A percentile compares a stretch with the other conserved stretches of the same genome.
phyloP scores from a whole-genome alignment of 1,140 invertebrate genomes.

The Copidosoma floridanum region DNA sequence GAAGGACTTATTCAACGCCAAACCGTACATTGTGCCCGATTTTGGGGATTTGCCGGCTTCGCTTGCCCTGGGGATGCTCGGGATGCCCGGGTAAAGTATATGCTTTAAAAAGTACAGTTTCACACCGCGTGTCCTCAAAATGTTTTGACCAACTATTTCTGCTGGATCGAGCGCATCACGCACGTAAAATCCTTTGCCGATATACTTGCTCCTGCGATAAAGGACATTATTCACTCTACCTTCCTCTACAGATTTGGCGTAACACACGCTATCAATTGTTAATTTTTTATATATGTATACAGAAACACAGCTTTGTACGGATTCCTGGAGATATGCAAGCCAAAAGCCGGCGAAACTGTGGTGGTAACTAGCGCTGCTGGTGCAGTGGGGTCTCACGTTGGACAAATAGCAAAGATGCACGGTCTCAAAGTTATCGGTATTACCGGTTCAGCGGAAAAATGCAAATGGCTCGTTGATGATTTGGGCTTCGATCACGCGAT shows the following conservation, averaged over 20 bases:
- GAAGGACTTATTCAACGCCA: not conserved
- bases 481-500: slow-evolving; percentile 68
- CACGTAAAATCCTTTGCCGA: no score
- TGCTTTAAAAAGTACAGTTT: no score
- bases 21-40: slow-evolving; percentile 57
- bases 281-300: no score
- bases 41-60: slow-evolving; percentile 59
- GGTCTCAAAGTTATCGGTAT: slow-evolving; percentile 71
- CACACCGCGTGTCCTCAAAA: no score
- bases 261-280: no score
- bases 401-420: slow-evolving; percentile 70
- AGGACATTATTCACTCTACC: no score
- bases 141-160: no score
- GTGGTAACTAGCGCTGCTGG: slow-evolving; percentile 67
- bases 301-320: slow-evolving; percentile 75
- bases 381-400: slow-evolving; percentile 69
- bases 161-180: no score
- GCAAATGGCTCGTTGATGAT: slow-evolving; percentile 64
- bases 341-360: slow-evolving; percentile 68
- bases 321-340: slow-evolving; percentile 66
- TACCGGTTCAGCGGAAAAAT: slow-evolving; percentile 69
- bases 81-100: slow-evolving; percentile 71
- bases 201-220: no score
- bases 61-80: slow-evolving; percentile 61
- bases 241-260: no score